Percentiles rank a stretch among this genome's conserved stretches.
Conservation (phyloP, 2,797 vertebrate species). For the Syndactyla subalaris region DNA sequence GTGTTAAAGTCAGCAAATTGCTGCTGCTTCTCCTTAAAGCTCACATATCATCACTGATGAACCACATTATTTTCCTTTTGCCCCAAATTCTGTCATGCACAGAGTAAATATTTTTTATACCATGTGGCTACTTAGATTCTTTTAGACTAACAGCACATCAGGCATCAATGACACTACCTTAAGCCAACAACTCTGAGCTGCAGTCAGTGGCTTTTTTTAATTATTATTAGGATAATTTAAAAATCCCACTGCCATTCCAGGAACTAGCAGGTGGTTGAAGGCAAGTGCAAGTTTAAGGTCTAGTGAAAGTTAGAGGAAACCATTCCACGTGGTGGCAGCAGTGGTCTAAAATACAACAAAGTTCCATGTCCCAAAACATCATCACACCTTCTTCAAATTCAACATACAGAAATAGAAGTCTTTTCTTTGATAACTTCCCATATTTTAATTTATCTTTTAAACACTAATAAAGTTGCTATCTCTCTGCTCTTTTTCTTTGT, state of each 20-base stretch:
- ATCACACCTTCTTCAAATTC: not conserved
- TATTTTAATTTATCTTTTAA: not conserved
- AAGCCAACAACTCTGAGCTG: not conserved
- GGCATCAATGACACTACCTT: not conserved
- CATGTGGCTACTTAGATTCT: not conserved
- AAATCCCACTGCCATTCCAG: not conserved
- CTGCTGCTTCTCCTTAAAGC: not conserved
- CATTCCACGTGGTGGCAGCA: conserved; percentile 62
- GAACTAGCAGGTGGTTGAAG: not conserved
- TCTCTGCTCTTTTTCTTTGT: not conserved
- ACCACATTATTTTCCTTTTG: not conserved
- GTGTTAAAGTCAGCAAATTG: not conserved
- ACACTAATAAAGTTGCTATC: not conserved
- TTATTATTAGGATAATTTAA: not conserved
- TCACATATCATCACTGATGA: not conserved
- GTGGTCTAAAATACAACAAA: conserved; percentile 19
- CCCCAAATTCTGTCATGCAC: not conserved
- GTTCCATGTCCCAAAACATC: not conserved
- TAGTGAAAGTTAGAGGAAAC: not conserved
- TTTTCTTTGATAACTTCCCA: not conserved
- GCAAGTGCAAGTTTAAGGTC: not conserved
- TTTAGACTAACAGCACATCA: not conserved
- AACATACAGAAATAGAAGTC: not conserved
- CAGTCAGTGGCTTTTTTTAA: not conserved
- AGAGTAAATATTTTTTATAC: not conserved